Evolutionary conservation across 2,888 invertebrate genomes (phyloP).

Genomic region (Panzeria rudis): DNA sequence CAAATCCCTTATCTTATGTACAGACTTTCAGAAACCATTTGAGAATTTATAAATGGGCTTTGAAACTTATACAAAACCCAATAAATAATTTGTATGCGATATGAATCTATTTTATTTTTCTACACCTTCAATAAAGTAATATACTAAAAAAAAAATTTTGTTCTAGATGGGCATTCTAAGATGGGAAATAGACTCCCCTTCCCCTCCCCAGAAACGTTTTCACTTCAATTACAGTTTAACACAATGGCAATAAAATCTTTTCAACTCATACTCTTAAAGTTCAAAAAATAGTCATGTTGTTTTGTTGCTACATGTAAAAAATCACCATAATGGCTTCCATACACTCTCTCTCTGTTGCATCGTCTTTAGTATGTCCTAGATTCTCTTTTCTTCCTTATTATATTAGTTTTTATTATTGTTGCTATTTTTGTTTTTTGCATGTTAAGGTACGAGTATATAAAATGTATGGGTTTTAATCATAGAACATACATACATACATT

Average conservation of each 20-base stretch:
- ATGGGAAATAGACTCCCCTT: too few relatives aligned
- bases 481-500: conserved; percentile 2
- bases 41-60: too few relatives aligned
- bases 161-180: too few relatives aligned
- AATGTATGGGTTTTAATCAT: conserved; percentile 3
- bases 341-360: conserved; percentile 35
- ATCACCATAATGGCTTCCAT: conserved; percentile 67
- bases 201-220: too few relatives aligned
- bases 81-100: too few relatives aligned
- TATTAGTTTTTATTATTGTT: conserved; percentile 7
- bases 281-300: background rate
- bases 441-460: conserved; percentile 2
- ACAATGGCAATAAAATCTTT: conserved; percentile 44
- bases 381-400: conserved; percentile 47
- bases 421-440: conserved; percentile 23
- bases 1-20: too few relatives aligned
- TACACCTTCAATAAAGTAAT: too few relatives aligned
- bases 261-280: conserved; percentile 20
- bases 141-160: too few relatives aligned
- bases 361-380: conserved; percentile 23
- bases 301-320: conserved; percentile 49
- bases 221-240: conserved; percentile 4
- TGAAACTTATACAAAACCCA: too few relatives aligned
- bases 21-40: too few relatives aligned
- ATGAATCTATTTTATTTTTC: too few relatives aligned